Evolutionary conservation across 2,888 invertebrate genomes (phyloP), one percentile per base, ranked within the genome.

Genomic region (Malacosoma neustria): DNA sequence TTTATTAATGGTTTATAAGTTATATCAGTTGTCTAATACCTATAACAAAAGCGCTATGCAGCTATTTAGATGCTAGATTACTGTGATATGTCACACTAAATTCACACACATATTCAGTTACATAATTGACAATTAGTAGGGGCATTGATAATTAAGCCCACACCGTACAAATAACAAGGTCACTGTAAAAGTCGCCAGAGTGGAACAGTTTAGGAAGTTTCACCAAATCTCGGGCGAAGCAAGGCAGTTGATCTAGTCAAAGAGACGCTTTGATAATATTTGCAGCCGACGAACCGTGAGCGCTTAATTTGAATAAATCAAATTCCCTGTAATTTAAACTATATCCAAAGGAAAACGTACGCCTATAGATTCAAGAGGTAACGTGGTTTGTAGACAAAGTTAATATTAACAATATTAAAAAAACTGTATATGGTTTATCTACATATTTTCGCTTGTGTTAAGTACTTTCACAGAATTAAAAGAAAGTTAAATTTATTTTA

Each of bases 221-320:
- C 63, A 67, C 68, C 71, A 67, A 72, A 73, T 65, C 60, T 59
- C 61, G 54, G 55, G 49, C 50, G 45, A 49, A 51, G 46, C 42
- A 53, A 43, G 50, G 58, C 64, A 62, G 65, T 60, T 61, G 61
- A 58, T 63, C 64, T 57, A 62, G 57, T 62, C 66, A 66, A 65
- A 72, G 66, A 70, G 66, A 49, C 61, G 62, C 72, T 73, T 73
- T 72, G 72, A 75, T 71, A 72, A 68, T 67, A 64, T 71, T 71
- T 61, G 60, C 55, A 49, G 54, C 48, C 61, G 57, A 57, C 67
- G 61, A 69, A 62, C 64, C 67, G 57, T 61, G 55, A 62, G 61
- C 53, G 61, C 53, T 63, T 68, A 66, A 72, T 74, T 73, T 72
- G 66, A 73, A 73, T 74, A 72, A 72, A 76, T 79, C 72, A 70